These are phyloP conservation scores for Eupleurogrammus muticus DNA, from an alignment of 2,797 vertebrate species.

Conservation along the genomic window DNA sequence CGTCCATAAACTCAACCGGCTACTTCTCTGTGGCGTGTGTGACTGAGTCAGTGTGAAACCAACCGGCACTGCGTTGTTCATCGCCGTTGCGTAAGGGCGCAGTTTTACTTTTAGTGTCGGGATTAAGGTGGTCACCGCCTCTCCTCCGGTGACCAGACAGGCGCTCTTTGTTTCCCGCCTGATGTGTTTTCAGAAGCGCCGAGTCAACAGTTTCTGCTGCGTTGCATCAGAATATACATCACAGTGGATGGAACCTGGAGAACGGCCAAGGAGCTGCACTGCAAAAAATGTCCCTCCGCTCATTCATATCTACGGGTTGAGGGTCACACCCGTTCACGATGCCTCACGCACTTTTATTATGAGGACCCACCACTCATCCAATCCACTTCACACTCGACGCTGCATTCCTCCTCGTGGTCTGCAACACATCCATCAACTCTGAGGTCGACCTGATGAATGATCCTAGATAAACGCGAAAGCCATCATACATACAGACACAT, in stretches of 20 bases:
- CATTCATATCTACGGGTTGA: no score
- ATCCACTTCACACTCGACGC: no score
- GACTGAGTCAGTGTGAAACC: conserved; percentile 27
- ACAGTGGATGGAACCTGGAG: conserved; percentile 64
- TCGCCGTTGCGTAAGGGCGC: conserved; percentile 56
- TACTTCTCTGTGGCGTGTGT: conserved; percentile 5
- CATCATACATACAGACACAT: no score
- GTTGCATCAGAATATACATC: conserved; percentile 73
- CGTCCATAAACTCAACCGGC: conserved; percentile 36
- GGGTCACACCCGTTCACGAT: no score
- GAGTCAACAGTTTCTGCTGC: conserved; percentile 78
- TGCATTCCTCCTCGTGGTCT: no score
- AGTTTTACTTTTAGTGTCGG: conserved; percentile 68
- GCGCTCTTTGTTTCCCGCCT: conserved; percentile 70
- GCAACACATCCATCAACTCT: no score
- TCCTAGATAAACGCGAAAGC: no score
- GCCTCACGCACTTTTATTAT: no score
- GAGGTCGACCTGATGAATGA: no score
- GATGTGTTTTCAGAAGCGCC: conserved; percentile 76
- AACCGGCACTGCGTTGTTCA: not conserved
- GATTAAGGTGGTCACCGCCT: conserved; percentile 70
- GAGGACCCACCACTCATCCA: no score
- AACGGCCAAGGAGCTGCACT: conserved; percentile 53
- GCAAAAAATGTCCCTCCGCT: conserved; percentile 38
- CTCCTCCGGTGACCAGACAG: conserved; percentile 73